A percentile compares a stretch with the other conserved stretches of the same genome.
Conservation (phyloP, 2,797 vertebrate genomes). For the Peromyscus melanophrys region DNA sequence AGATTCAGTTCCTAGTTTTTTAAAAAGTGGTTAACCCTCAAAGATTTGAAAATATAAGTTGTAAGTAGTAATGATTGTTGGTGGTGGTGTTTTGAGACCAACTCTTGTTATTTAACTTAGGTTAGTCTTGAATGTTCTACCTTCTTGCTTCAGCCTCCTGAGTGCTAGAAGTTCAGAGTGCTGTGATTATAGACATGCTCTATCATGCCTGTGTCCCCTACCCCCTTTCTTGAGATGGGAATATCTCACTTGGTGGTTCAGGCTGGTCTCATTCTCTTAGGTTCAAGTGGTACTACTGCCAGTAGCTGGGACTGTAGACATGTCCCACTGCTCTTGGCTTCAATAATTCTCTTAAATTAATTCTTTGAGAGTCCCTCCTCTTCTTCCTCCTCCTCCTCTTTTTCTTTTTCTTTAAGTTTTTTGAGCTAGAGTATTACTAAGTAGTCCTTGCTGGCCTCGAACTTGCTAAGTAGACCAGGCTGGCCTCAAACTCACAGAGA, state of each 20-base stretch:
- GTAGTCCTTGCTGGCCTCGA: not conserved
- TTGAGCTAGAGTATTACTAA: not conserved
- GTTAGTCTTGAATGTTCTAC: not conserved
- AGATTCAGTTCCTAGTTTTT: not conserved
- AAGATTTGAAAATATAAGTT: conserved; percentile 37
- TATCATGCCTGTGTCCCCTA: not conserved
- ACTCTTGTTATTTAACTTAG: not conserved
- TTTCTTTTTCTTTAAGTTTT: not conserved
- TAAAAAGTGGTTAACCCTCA: not conserved
- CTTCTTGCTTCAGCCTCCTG: not conserved
- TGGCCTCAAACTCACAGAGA: not conserved
- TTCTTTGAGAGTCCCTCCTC: not conserved
- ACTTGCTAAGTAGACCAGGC: not conserved
- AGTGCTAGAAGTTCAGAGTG: not conserved
- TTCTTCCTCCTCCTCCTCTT: not conserved
- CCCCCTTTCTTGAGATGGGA: not conserved
- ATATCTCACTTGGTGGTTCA: not conserved
- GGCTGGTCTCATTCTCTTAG: not conserved
- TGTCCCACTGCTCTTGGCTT: not conserved
- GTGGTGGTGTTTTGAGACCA: not conserved
- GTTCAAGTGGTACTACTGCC: not conserved
- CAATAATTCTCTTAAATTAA: not conserved
- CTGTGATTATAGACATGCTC: not conserved
- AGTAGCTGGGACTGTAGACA: not conserved
- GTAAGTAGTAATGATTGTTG: not conserved